Conservation (phyloP, 1,140 invertebrate species). For the Trachymyrmex septentrionalis region DNA sequence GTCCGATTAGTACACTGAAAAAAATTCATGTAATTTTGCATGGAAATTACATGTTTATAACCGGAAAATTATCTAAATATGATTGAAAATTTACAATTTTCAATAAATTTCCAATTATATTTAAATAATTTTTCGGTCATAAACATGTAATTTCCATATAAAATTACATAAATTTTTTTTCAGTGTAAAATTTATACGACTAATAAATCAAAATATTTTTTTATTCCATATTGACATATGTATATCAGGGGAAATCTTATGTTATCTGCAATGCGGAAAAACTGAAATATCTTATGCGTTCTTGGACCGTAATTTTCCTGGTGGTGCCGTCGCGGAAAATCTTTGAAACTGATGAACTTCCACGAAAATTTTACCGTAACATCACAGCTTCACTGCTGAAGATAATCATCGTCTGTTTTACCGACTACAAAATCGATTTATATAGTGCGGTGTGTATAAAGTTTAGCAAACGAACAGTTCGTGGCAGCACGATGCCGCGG, state of each 20-base stretch:
- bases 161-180: no score
- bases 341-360: neutral
- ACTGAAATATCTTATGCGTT: neutral
- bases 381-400: neutral
- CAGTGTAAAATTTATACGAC: no score
- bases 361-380: constrained; percentile 23
- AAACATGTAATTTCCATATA: no score
- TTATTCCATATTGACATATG: no score
- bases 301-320: neutral
- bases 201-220: no score
- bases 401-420: constrained; percentile 47
- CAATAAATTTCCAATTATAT: no score
- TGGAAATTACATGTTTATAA: no score
- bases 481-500: constrained; percentile 40
- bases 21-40: no score
- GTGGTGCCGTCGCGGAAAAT: constrained; percentile 40
- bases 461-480: constrained; percentile 9
- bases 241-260: neutral
- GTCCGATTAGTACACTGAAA: no score
- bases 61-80: no score
- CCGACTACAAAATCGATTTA: constrained; percentile 45
- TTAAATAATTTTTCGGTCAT: no score
- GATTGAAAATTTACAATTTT: no score
- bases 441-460: neutral
- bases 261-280: constrained; percentile 42